Evolutionary conservation across 2,113 vertebrate species (phyloP), one percentile per base, ranked within the genome.

Genomic region (Scopus umbretta): DNA sequence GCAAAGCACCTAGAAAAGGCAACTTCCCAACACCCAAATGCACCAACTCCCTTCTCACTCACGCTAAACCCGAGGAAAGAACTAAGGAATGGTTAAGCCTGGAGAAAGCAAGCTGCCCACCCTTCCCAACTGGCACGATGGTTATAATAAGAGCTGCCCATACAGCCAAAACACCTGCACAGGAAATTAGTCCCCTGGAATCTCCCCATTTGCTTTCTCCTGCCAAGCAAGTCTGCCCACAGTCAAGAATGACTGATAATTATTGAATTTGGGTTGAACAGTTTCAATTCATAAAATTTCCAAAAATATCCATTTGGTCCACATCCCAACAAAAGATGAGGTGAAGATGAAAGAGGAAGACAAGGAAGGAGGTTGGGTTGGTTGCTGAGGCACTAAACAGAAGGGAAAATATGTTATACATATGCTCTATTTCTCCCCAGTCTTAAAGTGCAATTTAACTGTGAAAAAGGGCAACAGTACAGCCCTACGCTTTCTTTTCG

Each of bases 231-330:
- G 38, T 50, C 93, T 96, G 73, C 62, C 70, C 49, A 79, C 66
- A 85, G 84, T 88, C 74, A 85, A 89, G 70, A 94, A 76, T 82
- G 90, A 91, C 70, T 72, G 87, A 91, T 93, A 91, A 92, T 92
- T 88, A 80, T 14, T 97, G 36, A 90, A 82, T 80, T 76, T 86
- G 81, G 34, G 79, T 88, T 85, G 36, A 96, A 86, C 26, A 85
- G 73, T 50, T 92, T 92, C 50, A 82, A 86, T 76, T 70, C 32
- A 50, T 58, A 82, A 70, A 49, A 80, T 58, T 80, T 90, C 85
- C 32, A 80, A 90, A 96, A 94, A 76, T 83, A 93, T 17, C 67
- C 23, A 0, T 73, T 86, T 83, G 58, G 62, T 88, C 67, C 1
- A 1, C 20, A 29, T 90, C 47, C 75, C 40, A 73, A 26, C 32